Conservation (phyloP, 2,888 invertebrate genomes). For the Gandaritis pyraliata region DNA sequence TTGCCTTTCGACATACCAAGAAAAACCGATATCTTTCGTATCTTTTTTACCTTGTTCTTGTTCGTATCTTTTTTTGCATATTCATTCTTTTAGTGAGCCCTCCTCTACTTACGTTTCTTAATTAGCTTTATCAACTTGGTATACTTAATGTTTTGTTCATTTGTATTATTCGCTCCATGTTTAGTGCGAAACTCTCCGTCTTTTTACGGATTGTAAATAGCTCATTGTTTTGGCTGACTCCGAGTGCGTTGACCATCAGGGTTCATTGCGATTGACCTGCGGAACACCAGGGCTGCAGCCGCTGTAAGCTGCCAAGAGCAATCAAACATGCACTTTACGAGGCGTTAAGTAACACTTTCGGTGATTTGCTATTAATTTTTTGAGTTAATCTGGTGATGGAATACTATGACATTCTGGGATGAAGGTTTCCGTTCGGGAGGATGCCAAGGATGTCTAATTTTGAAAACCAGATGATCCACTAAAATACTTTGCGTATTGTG, state of each 20-base stretch:
- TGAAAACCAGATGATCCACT: constrained; percentile 10
- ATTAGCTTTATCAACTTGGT: not conserved
- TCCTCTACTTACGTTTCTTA: not conserved
- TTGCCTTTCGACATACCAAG: too few relatives aligned
- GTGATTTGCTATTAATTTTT: constrained; percentile 34
- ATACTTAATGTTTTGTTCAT: constrained; percentile 1
- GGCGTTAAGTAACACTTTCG: constrained; percentile 36
- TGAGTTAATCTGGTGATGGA: constrained; percentile 21
- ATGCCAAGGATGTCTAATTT: constrained; percentile 28
- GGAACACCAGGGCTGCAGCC: constrained; percentile 47
- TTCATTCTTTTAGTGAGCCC: not conserved
- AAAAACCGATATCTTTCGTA: not conserved
- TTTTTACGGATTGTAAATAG: constrained; percentile 30
- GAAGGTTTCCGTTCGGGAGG: constrained; percentile 16
- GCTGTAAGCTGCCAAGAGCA: constrained; percentile 54
- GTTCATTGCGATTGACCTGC: constrained; percentile 50
- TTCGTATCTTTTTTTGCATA: not conserved
- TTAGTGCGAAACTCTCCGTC: constrained; percentile 19
- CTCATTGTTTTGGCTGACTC: constrained; percentile 36
- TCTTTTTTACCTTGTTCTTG: not conserved
- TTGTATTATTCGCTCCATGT: constrained; percentile 11
- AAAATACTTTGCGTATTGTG: constrained; percentile 10
- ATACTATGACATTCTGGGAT: constrained; percentile 20
- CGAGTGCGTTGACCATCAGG: constrained; percentile 38
- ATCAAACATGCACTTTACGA: constrained; percentile 49